These are phyloP conservation scores for Bursaphelenchus okinawaensis DNA, from an alignment of 2,888 invertebrate species.

Conservation along the genomic window DNA sequence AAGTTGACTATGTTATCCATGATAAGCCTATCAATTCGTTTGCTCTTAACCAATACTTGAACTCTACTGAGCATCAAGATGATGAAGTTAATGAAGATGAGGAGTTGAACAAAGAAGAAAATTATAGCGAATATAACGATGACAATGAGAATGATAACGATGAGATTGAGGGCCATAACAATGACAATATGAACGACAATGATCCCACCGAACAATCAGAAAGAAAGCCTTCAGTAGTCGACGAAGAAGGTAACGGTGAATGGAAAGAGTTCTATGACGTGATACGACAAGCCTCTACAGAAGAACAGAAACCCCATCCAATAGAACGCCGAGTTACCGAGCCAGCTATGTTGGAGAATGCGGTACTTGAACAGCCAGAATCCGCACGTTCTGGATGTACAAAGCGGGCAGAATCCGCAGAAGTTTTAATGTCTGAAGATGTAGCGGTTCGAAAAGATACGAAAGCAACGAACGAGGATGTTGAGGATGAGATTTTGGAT, in stretches of 20 bases:
- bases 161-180: background rate
- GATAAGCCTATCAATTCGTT: too few relatives aligned
- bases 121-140: background rate
- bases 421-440: background rate
- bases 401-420: background rate
- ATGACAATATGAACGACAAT: background rate
- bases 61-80: background rate
- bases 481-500: slow-evolving; percentile 7
- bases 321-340: background rate
- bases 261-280: background rate
- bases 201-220: background rate
- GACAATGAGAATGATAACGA: background rate
- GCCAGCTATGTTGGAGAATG: background rate
- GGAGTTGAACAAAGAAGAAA: background rate
- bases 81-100: background rate
- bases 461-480: slow-evolving; percentile 4
- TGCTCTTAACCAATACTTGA: background rate
- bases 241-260: background rate
- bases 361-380: background rate
- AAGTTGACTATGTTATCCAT: background rate
- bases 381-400: background rate
- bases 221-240: background rate
- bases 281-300: background rate
- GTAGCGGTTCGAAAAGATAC: background rate
- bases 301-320: background rate